Evolutionary conservation across 2,113 vertebrate genomes (phyloP).

Genomic region (Sialia sialis): DNA sequence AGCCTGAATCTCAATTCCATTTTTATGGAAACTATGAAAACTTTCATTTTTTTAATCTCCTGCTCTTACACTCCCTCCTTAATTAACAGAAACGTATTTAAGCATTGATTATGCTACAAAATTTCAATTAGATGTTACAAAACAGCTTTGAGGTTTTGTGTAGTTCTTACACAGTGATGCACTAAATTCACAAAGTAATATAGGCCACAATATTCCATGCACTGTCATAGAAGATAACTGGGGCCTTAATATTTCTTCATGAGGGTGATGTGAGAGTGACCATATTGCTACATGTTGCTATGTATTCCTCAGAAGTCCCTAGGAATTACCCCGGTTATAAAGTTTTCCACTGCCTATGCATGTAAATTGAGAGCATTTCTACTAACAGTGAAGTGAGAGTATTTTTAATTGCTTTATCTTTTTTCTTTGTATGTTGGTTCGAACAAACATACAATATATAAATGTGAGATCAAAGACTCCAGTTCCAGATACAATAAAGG

Average conservation of each 20-base stretch:
- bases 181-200: background rate
- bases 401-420: background rate
- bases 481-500: background rate
- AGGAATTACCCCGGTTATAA: background rate
- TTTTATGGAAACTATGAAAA: background rate
- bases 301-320: background rate
- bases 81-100: background rate
- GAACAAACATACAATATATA: background rate
- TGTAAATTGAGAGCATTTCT: background rate
- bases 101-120: background rate
- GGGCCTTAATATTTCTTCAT: background rate
- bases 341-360: background rate
- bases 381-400: background rate
- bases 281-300: background rate
- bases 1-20: background rate
- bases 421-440: background rate
- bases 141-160: background rate
- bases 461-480: constrained; percentile 24
- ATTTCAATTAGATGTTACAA: background rate
- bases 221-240: background rate
- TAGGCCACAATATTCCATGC: background rate
- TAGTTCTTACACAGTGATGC: background rate
- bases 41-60: background rate
- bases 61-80: background rate
- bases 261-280: background rate